Evolutionary conservation across 2,888 invertebrate species (phyloP).

Genomic region (Polymixis lichenea): DNA sequence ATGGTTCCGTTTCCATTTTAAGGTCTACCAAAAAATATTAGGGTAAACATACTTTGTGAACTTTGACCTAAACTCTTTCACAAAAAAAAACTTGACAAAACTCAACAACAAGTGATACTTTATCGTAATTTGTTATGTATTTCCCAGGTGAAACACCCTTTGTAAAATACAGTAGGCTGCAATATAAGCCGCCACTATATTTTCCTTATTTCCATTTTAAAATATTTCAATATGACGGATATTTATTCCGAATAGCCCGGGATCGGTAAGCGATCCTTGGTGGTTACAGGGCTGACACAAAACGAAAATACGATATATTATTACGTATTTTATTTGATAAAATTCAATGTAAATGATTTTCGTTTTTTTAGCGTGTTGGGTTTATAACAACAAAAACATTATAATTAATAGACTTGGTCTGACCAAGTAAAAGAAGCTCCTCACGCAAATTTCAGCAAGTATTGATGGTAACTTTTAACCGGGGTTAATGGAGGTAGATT

Average conservation of each 20-base stretch:
- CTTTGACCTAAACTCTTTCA: neutral
- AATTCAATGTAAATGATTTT: neutral
- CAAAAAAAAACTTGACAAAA: neutral
- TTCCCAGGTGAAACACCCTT: conserved; percentile 27
- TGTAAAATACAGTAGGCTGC: conserved; percentile 48
- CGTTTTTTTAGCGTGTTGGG: too few relatives aligned
- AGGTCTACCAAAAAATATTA: neutral
- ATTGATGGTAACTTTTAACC: too few relatives aligned
- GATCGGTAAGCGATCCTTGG: conserved; percentile 33
- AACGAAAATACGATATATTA: neutral
- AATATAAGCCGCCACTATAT: conserved; percentile 44
- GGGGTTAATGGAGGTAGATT: too few relatives aligned
- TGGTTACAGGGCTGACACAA: conserved; percentile 40
- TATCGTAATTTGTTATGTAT: conserved; percentile 13
- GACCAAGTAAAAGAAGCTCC: too few relatives aligned
- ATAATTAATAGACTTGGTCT: too few relatives aligned
- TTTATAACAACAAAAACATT: too few relatives aligned
- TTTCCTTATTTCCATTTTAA: conserved; percentile 48
- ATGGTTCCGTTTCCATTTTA: neutral
- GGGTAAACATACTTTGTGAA: neutral
- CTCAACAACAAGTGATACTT: neutral
- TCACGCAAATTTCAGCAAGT: too few relatives aligned
- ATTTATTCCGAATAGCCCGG: conserved; percentile 59
- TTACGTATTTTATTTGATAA: neutral
- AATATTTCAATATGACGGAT: conserved; percentile 64